Evolutionary conservation across 2,888 invertebrate genomes (phyloP), one percentile per base, ranked within the genome.

Genomic region (Invenusta paracnida): DNA sequence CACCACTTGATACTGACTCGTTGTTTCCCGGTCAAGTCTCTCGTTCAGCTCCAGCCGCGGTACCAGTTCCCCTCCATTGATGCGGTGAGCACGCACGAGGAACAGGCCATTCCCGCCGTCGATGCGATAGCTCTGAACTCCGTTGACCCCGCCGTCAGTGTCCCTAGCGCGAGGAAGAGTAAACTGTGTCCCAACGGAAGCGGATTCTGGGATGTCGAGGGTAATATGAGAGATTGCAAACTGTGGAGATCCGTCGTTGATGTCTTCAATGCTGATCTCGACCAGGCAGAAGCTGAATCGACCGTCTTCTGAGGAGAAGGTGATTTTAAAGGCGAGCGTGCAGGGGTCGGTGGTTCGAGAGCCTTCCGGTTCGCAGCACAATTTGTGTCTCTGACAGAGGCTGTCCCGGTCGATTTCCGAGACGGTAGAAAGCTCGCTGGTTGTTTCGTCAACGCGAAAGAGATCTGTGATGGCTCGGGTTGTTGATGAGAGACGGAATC

Each of bases 111-210:
- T 5, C 2, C 73, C 25, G 25, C 23, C 27, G 2, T 73, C 25
- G 23, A 73, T n/a, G 23, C 73, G 73, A 48, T 87, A 87, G n/a
- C 31, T 28, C 25, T 85, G 79, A 25, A 86, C 48, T 0, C 86
- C 86, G 17, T 82, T 85, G 27, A 67, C 67, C 0, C 73, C 67
- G 27, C 79, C 82, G 81, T 87, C 87, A n/a, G 23, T 23, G 67
- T 87, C 87, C 2, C 29, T 82, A 13, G 87, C 87, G 13, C 84
- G 30, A 1, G 87, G 87, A 27, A 87, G 48, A 11, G 29, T 27
- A 13, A 79, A 73, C n/a, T 29, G n/a, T 2, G 85, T 85, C 0
- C 85, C 87, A 29, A 86, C 48, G 0, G 79, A 5, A 13, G 85
- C 85, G 11, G 86, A 81, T 30, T 87, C 87, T 0, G 85, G 30